Evolutionary conservation across 2,888 invertebrate genomes (phyloP), one percentile per base, ranked within the genome.

Genomic region (Sphaeridia pumilis): DNA sequence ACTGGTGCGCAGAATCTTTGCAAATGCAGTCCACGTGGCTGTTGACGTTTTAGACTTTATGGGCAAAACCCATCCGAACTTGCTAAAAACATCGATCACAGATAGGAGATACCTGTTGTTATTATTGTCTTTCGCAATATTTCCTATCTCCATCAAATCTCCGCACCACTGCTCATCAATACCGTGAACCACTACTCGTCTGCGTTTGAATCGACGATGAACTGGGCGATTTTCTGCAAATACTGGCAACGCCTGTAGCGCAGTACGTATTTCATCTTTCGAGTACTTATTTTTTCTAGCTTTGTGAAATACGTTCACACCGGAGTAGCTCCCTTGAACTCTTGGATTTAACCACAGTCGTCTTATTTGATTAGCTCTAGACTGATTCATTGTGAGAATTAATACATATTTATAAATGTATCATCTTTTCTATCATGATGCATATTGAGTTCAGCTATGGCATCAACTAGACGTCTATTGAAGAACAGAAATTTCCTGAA

Each of bases 201-300:
- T 24, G 10, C 58, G 31, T 25, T 22, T 28, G 46, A 54, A 58
- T 25, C 42, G 12, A n/a, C 42, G 41, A 26, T 20, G 42, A 12
- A 42, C 52, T 10, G 55, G 45, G n/a, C 7, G 4, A 46, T 58
- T 56, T 44, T 51, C 7, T 34, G 72, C 70, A 63, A 56, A 56
- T 7, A 49, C 48, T 1, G 51, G 76, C 21, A 53, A 22, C 2
- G 22, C 22, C 14, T 42, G n/a, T 14, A 53, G 25, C 2, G 25
- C 35, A 12, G 26, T 17, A 12, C n/a, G 3, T n/a, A 53, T 25
- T 3, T 41, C 14, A 12, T 27, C 4, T 2, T 36, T 26, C 3
- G 24, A 20, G 34, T 2, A 35, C 34, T 46, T 43, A 10, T 14
- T 21, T 46, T 51, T 44, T 44, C 14, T 10, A 12, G 10, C n/a